Percentiles rank a stretch among this genome's conserved stretches.
These are phyloP conservation scores for Pao palembangensis DNA, from an alignment of 2,113 vertebrate species.

Conservation along the genomic window DNA sequence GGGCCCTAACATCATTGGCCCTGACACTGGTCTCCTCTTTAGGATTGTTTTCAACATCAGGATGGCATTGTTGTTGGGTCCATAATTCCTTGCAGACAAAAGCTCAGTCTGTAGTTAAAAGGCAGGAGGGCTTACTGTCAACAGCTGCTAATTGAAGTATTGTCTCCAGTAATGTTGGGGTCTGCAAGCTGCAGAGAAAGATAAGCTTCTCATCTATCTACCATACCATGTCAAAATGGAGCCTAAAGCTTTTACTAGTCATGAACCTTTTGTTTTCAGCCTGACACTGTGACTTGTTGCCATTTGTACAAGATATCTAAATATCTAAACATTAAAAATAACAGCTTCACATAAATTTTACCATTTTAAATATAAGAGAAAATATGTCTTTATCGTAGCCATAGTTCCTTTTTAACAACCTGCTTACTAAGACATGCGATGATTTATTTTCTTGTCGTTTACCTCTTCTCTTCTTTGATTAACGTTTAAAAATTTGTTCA, in stretches of 20 bases:
- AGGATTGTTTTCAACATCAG: conserved; percentile 29
- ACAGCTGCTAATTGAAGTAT: conserved; percentile 43
- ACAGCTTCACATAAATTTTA: too few relatives aligned
- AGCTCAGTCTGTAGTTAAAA: conserved; percentile 45
- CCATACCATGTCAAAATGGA: conserved; percentile 8
- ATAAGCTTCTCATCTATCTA: conserved; percentile 69
- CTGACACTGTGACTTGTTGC: background rate
- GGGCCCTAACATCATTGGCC: conserved; percentile 36
- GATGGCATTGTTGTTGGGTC: conserved; percentile 26
- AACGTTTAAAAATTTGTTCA: too few relatives aligned
- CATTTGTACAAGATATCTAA: too few relatives aligned
- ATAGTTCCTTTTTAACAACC: too few relatives aligned
- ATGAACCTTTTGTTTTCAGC: background rate
- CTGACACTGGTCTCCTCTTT: conserved; percentile 14
- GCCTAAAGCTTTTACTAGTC: background rate
- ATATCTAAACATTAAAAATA: too few relatives aligned
- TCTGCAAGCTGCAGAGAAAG: conserved; percentile 63
- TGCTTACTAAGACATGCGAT: too few relatives aligned
- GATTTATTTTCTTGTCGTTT: too few relatives aligned
- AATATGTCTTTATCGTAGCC: too few relatives aligned
- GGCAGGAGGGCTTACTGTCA: conserved; percentile 51
- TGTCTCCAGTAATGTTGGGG: conserved; percentile 37
- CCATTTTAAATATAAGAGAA: too few relatives aligned
- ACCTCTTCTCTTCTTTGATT: too few relatives aligned
- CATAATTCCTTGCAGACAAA: conserved; percentile 58